Conservation (phyloP, 2,797 vertebrate genomes). For the Vultur gryphus region DNA sequence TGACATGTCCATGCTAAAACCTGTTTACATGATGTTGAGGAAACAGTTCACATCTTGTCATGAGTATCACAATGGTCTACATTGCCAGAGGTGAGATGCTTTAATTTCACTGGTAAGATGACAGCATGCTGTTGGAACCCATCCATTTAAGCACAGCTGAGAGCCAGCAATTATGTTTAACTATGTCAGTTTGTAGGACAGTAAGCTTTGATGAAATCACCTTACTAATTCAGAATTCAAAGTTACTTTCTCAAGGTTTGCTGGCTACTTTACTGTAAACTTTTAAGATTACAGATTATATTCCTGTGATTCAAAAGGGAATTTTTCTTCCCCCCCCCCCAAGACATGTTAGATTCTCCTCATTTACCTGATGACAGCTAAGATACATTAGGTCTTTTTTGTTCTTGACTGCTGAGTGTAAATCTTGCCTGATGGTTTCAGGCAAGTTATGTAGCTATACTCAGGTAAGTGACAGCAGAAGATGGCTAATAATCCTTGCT, state of each 20-base stretch:
- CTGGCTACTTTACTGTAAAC: background rate
- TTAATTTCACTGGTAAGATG: background rate
- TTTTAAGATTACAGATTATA: background rate
- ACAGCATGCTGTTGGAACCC: background rate
- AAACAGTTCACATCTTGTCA: background rate
- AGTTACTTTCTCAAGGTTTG: background rate
- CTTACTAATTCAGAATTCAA: background rate
- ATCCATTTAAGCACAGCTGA: background rate
- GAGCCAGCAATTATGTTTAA: background rate
- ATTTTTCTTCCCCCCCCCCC: background rate
- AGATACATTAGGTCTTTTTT: background rate
- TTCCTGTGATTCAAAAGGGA: background rate
- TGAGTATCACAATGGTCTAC: background rate
- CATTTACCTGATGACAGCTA: conserved; percentile 8
- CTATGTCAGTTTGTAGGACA: background rate
- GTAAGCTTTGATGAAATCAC: background rate
- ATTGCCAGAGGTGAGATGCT: background rate
- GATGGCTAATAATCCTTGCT: background rate
- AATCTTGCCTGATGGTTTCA: background rate
- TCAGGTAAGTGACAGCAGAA: background rate
- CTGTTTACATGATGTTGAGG: background rate
- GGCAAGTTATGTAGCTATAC: background rate
- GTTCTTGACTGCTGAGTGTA: background rate
- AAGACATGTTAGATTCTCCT: background rate
- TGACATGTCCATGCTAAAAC: background rate